Conservation (phyloP, 2,113 vertebrate species). For the Nettapus auritus region DNA sequence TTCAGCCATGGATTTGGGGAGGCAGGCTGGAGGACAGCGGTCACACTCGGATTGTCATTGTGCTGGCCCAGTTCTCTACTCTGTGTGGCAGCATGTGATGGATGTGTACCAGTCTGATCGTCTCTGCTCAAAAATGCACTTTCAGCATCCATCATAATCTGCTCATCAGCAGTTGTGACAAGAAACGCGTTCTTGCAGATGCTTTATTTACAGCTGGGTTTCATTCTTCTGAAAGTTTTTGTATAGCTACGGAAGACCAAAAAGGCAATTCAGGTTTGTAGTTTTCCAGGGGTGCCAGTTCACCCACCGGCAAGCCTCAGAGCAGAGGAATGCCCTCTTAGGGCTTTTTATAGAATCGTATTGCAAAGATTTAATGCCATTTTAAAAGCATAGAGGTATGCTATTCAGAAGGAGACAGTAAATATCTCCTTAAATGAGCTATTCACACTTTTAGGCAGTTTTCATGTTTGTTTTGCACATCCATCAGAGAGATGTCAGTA, state of each 20-base stretch:
- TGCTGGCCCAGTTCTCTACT: fast-evolving
- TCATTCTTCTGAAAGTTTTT: not conserved
- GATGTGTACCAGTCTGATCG: not conserved
- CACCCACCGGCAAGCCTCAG: fast-evolving
- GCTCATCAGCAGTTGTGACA: not conserved
- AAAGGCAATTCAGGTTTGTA: fast-evolving
- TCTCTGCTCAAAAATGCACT: not conserved
- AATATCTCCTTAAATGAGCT: not conserved
- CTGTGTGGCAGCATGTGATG: not conserved
- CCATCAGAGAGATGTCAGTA: too few species aligned
- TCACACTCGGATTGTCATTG: fast-evolving
- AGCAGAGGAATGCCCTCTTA: fast-evolving
- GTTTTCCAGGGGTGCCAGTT: fast-evolving
- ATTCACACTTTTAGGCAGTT: fast-evolving
- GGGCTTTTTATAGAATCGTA: not conserved
- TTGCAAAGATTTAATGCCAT: fast-evolving
- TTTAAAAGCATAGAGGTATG: not conserved
- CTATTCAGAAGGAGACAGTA: not conserved
- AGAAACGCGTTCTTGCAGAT: fast-evolving
- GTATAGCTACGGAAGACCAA: fast-evolving
- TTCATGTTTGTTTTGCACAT: not conserved
- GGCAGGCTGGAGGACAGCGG: not conserved
- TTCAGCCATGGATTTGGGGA: not conserved
- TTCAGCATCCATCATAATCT: not conserved
- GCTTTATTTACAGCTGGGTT: fast-evolving